Evolutionary conservation across 2,888 invertebrate species (phyloP).

Genomic region (Torymus tubicola): DNA sequence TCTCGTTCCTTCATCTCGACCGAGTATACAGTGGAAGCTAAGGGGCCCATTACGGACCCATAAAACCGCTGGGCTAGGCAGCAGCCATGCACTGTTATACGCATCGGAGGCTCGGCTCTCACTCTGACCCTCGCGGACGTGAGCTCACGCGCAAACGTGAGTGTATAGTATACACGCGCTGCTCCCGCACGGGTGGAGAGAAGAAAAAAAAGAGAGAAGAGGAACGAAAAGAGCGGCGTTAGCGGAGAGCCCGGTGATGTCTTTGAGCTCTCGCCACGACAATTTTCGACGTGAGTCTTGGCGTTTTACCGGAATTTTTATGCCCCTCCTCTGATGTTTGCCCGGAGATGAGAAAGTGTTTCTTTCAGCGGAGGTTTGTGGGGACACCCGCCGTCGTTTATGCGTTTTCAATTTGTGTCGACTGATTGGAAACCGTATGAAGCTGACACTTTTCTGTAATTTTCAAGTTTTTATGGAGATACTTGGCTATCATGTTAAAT

Average conservation of each 20-base stretch:
- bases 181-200: constrained; percentile 45
- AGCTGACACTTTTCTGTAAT: not conserved
- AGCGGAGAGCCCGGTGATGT: too few species aligned
- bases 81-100: constrained; percentile 65
- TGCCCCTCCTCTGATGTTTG: too few species aligned
- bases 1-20: constrained; percentile 25
- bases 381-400: not conserved
- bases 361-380: not conserved
- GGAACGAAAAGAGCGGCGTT: not conserved
- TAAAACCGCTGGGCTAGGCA: constrained; percentile 67
- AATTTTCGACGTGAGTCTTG: constrained; percentile 23
- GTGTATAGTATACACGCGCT: too few species aligned
- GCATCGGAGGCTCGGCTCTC: constrained; percentile 52
- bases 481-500: not conserved
- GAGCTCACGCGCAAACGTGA: constrained; percentile 58
- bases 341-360: constrained; percentile 12
- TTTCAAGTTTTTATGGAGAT: not conserved
- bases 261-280: constrained; percentile 19
- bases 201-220: not conserved
- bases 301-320: not conserved
- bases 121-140: constrained; percentile 30
- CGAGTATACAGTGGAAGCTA: constrained; percentile 27
- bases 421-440: not conserved
- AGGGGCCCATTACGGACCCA: constrained; percentile 66
- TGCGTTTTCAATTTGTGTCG: constrained; percentile 30